Conservation (phyloP, 2,797 vertebrate genomes). For the Todus mexicanus region DNA sequence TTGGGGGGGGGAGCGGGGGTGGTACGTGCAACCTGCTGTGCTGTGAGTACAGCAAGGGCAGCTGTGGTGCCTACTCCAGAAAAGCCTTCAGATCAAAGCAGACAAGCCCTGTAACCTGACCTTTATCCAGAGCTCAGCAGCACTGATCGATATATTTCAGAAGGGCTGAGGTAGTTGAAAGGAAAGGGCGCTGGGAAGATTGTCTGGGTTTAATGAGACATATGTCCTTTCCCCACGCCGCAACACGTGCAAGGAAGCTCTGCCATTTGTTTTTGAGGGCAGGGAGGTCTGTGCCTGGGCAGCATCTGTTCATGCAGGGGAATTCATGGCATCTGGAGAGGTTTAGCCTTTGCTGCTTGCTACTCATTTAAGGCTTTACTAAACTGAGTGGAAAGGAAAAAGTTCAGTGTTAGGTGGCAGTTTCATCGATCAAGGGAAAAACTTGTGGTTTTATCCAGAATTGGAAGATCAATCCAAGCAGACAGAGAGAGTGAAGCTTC, state of each 20-base stretch:
- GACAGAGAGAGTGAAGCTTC: not conserved
- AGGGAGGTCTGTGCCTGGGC: not conserved
- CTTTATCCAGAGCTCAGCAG: not conserved
- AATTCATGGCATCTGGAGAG: not conserved
- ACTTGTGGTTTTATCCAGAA: not conserved
- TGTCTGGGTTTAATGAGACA: not conserved
- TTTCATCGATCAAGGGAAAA: not conserved
- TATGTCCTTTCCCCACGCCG: accelerated
- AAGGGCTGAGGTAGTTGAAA: not conserved
- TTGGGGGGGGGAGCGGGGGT: accelerated
- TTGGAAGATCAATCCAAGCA: not conserved
- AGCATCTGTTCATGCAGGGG: not conserved
- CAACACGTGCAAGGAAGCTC: accelerated
- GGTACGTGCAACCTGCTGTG: accelerated
- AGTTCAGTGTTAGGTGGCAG: not conserved
- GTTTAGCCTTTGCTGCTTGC: not conserved
- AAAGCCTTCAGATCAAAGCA: not conserved
- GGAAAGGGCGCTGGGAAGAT: not conserved
- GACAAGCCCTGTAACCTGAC: not conserved
- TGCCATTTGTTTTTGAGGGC: not conserved
- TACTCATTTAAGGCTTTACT: not conserved
- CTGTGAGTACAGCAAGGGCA: not conserved
- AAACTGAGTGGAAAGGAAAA: not conserved
- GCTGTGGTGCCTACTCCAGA: accelerated
- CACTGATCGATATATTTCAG: not conserved